These are phyloP conservation scores for Brachirus orientalis DNA, from an alignment of 2,113 vertebrate species.

Conservation along the genomic window DNA sequence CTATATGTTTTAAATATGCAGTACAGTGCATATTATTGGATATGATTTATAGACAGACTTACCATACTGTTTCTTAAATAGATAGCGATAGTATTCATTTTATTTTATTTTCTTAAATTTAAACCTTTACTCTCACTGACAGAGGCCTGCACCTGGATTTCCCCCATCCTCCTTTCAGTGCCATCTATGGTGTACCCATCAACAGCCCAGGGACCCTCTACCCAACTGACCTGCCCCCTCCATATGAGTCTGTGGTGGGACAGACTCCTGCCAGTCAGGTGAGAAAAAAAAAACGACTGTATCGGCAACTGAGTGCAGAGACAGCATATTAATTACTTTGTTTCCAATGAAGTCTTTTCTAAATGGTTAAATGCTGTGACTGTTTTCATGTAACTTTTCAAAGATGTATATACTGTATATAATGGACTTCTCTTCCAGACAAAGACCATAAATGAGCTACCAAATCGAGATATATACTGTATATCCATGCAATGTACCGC, in stretches of 20 bases:
- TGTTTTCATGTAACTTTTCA: too few relatives aligned
- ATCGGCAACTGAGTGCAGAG: too few relatives aligned
- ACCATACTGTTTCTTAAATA: not conserved
- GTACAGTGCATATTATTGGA: not conserved
- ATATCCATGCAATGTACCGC: not conserved
- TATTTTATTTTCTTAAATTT: not conserved
- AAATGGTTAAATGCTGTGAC: too few relatives aligned
- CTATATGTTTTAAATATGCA: too few relatives aligned
- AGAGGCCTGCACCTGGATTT: constrained; percentile 93
- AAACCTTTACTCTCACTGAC: constrained; percentile 42
- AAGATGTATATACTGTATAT: too few relatives aligned
- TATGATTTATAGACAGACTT: constrained; percentile 6
- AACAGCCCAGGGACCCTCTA: constrained; percentile 93
- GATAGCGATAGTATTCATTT: not conserved
- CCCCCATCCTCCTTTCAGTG: constrained; percentile 88
- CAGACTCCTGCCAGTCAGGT: constrained; percentile 89
- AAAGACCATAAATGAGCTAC: not conserved
- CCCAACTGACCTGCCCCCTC: constrained; percentile 93
- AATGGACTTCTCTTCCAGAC: too few relatives aligned
- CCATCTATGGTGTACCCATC: constrained; percentile 91
- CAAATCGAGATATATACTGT: not conserved
- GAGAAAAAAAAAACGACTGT: constrained; percentile 49
- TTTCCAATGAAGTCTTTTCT: too few relatives aligned
- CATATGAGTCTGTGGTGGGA: constrained; percentile 93
- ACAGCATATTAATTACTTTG: too few relatives aligned